A percentile compares a stretch with the other conserved stretches of the same genome.
Evolutionary conservation across 2,113 vertebrate genomes (phyloP).

Genomic region (Caranx ignobilis): DNA sequence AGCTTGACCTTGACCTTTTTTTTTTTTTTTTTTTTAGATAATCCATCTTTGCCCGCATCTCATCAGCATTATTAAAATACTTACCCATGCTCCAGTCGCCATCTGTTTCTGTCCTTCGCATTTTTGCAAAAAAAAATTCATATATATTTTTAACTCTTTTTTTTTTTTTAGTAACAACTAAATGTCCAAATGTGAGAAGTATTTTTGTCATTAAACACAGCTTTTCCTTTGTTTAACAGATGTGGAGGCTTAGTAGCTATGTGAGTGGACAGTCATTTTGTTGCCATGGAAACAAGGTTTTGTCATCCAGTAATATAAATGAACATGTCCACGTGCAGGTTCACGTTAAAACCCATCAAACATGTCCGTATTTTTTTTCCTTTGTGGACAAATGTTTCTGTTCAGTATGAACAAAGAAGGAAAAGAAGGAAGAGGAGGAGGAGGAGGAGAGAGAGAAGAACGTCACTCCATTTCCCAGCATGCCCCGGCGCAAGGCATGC

Average conservation of each 20-base stretch:
- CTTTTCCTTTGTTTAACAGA: background rate
- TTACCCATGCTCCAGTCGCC: slow-evolving; percentile 44
- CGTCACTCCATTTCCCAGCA: slow-evolving; percentile 81
- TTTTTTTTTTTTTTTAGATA: slow-evolving; percentile 30
- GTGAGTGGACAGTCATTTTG: slow-evolving; percentile 4
- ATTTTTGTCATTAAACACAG: background rate
- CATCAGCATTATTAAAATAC: slow-evolving; percentile 73
- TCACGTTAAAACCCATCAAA: background rate
- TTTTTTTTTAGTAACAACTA: background rate
- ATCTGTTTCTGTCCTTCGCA: background rate
- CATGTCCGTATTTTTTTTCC: too few relatives aligned
- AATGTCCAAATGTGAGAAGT: background rate
- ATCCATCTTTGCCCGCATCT: slow-evolving; percentile 46
- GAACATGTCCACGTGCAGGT: too few relatives aligned
- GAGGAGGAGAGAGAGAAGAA: too few relatives aligned
- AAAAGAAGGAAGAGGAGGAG: rapidly evolving
- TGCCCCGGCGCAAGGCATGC: slow-evolving; percentile 46
- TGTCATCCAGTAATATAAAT: background rate
- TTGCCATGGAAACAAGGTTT: slow-evolving; percentile 37
- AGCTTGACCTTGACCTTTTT: slow-evolving; percentile 26
- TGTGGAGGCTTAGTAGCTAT: background rate
- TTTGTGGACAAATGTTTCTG: background rate
- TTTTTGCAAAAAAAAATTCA: slow-evolving; percentile 12
- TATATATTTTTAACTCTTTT: too few relatives aligned
- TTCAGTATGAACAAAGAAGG: slow-evolving; percentile 52